Percentiles rank a stretch among this genome's conserved stretches.
Conservation (phyloP, 2,888 invertebrate genomes). For the Cybosia mesomella region DNA sequence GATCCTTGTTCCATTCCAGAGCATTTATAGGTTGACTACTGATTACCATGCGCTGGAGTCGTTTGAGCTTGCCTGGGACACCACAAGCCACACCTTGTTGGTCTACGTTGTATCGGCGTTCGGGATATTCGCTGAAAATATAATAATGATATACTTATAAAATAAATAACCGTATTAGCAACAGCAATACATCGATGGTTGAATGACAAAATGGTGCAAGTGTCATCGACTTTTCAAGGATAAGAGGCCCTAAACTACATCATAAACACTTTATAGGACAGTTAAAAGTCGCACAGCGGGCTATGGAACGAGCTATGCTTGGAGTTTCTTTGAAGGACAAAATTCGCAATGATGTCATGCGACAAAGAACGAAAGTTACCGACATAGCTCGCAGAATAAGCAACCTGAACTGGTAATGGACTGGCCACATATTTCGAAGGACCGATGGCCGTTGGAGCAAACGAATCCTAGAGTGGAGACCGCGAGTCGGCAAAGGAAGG, state of each 20-base stretch:
- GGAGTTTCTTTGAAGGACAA: no score
- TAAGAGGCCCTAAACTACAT: background rate
- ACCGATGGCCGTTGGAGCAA: no score
- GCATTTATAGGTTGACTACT: slow-evolving; percentile 96
- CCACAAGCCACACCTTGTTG: slow-evolving; percentile 91
- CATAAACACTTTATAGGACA: no score
- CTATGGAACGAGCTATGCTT: no score
- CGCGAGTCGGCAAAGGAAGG: no score
- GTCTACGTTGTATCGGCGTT: slow-evolving; percentile 90
- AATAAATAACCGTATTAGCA: background rate
- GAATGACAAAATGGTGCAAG: background rate
- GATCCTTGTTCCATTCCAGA: slow-evolving; percentile 97
- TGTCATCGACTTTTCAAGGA: background rate
- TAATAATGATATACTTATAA: background rate
- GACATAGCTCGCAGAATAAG: no score
- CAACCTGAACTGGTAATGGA: no score
- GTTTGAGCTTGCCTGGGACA: slow-evolving; percentile 91
- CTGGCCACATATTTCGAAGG: no score
- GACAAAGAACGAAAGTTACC: no score
- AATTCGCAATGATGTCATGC: no score
- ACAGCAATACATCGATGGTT: background rate
- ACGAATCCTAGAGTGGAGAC: no score
- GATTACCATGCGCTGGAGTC: slow-evolving; percentile 93
- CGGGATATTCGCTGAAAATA: slow-evolving; percentile 89
- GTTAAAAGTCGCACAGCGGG: no score